Evolutionary conservation across 2,113 vertebrate genomes (phyloP).

Genomic region (Phalacrocorax aristotelis): DNA sequence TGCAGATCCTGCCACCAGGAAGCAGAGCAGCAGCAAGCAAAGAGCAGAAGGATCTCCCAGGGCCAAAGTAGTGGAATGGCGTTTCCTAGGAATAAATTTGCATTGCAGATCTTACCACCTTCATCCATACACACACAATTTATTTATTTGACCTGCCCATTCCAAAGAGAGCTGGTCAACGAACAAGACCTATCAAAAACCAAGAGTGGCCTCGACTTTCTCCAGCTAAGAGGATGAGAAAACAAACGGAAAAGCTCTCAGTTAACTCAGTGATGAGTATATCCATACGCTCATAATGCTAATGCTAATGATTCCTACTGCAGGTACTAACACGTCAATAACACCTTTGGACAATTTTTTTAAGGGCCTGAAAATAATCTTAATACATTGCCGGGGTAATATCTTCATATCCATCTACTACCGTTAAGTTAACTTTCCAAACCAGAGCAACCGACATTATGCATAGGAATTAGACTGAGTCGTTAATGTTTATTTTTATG

Average conservation of each 20-base stretch:
- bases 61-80: neutral
- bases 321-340: neutral
- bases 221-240: neutral
- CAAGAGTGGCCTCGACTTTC: neutral
- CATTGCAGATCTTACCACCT: neutral
- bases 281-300: neutral
- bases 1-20: neutral
- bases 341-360: neutral
- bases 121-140: neutral
- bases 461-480: neutral
- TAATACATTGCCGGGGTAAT: neutral
- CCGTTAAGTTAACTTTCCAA: neutral
- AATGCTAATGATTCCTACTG: neutral
- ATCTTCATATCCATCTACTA: neutral
- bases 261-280: neutral
- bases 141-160: neutral
- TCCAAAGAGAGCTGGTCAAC: neutral
- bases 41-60: neutral
- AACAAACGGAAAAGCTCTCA: neutral
- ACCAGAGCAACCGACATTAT: neutral
- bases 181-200: neutral
- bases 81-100: neutral
- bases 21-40: neutral
- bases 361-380: neutral
- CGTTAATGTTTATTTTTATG: conserved; percentile 43